Evolutionary conservation across 2,797 vertebrate species (phyloP), one percentile per base, ranked within the genome.

Genomic region (Myotis findleyi): DNA sequence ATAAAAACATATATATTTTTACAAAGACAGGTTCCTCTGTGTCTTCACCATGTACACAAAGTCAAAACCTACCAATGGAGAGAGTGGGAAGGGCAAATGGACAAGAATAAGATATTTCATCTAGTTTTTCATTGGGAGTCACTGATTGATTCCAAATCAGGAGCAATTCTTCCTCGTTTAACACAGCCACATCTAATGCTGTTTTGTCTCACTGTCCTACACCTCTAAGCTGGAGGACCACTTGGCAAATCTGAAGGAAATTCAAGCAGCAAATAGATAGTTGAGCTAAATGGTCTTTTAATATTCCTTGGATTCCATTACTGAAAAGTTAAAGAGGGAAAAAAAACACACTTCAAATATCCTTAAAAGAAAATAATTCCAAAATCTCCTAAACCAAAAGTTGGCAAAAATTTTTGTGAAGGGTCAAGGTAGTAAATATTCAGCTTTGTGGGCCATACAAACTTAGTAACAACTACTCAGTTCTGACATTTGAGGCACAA

Each of bases 351-450:
- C 55, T 84, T 57, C 44, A 62, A 89, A 69, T 44, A 86, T 23
- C 18, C 38, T 87, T 94, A 64, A 94, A 84, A 87, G 33, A 9
- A 9, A 62, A 6, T 10, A 55, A 90, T 80, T 88, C 6, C 62
- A 92, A 86, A 88, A 86, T 57, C 62, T 72, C 62, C 38, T 82
- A 62, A 94, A 85, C 76, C 27, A 94, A 68, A 44, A 55, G 36
- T 59, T 53, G 66, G 64, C 55, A 91, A 92, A 88, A 11, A 20
- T 51, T 93, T 95, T 83, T 73, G 20, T 85, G 68, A 95, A 85
- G 41, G 33, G 8, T 57, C 44, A 87, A 87, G 55, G 21, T 75
- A 88, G 21, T 59, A 94, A 75, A 38, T 41, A 93, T 82, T 91
- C 25, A 49, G 57, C 14, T 55, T 80, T 81, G 68, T 72, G 27